phyloP scores from a whole-genome alignment of 2,113 vertebrate genomes.

The Onychostruthus taczanowskii region DNA sequence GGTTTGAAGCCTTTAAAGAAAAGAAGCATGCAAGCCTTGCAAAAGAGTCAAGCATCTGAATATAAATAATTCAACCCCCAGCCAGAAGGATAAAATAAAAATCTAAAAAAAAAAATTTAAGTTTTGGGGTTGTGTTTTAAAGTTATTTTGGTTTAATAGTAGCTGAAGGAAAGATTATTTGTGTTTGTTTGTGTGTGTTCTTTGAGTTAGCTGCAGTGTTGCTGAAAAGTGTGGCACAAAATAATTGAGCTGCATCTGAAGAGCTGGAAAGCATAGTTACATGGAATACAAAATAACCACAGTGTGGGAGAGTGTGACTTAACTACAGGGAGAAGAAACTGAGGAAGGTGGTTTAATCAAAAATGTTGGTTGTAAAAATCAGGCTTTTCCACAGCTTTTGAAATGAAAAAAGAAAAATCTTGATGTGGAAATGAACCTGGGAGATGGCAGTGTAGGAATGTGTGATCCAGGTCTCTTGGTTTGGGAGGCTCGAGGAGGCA shows the following conservation, averaged over 20 bases:
- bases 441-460: background rate
- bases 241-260: background rate
- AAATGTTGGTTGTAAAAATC: background rate
- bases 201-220: background rate
- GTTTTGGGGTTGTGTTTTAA: background rate
- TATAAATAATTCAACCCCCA: background rate
- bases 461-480: background rate
- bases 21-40: background rate
- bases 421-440: background rate
- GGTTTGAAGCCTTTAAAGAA: background rate
- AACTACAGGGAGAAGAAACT: background rate
- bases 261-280: background rate
- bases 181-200: background rate
- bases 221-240: background rate
- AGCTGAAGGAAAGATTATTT: background rate
- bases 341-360: background rate
- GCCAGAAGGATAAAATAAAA: background rate
- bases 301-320: background rate
- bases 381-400: background rate
- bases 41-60: background rate
- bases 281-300: background rate
- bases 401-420: background rate
- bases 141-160: background rate
- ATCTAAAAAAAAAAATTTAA: background rate
- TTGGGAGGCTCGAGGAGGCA: background rate